Evolutionary conservation across 2,797 vertebrate species (phyloP).

Genomic region (Setipinna tenuifilis): DNA sequence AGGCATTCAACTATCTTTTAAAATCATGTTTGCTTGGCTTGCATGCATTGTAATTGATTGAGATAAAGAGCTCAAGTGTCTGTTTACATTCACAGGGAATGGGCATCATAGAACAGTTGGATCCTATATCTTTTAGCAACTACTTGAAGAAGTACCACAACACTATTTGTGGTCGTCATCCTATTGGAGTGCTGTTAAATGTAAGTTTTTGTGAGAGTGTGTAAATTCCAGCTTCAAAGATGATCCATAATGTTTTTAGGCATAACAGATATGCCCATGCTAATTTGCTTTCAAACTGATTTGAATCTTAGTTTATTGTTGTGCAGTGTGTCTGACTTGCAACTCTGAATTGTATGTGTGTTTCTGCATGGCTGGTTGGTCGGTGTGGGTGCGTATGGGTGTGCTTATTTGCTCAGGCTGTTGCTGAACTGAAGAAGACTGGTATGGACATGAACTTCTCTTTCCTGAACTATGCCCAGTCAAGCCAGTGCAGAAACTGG

Average conservation of each 20-base stretch:
- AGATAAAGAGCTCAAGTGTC: not conserved
- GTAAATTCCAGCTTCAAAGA: not conserved
- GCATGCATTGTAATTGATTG: not conserved
- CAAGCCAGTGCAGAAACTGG: constrained; percentile 98
- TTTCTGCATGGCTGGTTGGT: too few relatives aligned
- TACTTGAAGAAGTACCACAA: constrained; percentile 99
- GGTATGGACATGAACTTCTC: constrained; percentile 98
- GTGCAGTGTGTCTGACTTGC: not conserved
- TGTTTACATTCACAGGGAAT: constrained; percentile 81
- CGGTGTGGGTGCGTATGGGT: not conserved
- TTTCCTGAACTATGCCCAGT: constrained; percentile 99
- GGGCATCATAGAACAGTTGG: constrained; percentile 99
- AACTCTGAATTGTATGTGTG: not conserved
- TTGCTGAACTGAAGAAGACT: constrained; percentile 95
- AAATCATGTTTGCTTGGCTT: not conserved
- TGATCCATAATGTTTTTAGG: not conserved
- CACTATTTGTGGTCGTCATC: constrained; percentile 99
- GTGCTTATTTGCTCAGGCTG: constrained; percentile 77
- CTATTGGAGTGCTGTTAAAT: constrained; percentile 97
- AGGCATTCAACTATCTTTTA: not conserved
- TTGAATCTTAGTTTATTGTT: not conserved
- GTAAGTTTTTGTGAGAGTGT: constrained; percentile 80
- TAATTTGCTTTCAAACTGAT: not conserved
- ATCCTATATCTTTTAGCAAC: constrained; percentile 97
- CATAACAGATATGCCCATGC: not conserved